These are phyloP conservation scores for Mormyrus proboscirostris DNA, from an alignment of 2,797 vertebrate genomes.

Conservation along the genomic window DNA sequence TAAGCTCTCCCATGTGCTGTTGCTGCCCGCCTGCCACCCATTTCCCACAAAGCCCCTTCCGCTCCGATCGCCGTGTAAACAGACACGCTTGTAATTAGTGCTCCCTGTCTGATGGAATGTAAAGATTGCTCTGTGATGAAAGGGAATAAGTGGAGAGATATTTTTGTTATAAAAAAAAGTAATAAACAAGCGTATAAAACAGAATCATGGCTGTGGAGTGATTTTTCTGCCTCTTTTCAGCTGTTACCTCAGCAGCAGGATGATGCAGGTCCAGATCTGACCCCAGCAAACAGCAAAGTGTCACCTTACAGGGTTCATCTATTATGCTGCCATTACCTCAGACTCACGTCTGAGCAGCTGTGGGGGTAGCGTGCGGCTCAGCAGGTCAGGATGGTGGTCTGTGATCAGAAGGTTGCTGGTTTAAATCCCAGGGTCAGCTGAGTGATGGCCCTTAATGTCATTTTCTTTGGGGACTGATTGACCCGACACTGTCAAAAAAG, in stretches of 20 bases:
- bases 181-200: slow-evolving; percentile 20
- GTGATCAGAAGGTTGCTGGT: not conserved
- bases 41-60: not conserved
- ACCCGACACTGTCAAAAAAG: not conserved
- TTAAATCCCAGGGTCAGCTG: not conserved
- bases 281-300: not conserved
- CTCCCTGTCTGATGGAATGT: slow-evolving; percentile 28
- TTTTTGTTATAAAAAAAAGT: slow-evolving; percentile 29
- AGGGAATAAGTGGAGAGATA: slow-evolving; percentile 26
- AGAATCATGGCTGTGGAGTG: not conserved
- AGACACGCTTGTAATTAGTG: slow-evolving; percentile 17
- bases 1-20: not conserved
- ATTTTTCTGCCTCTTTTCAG: not conserved
- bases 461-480: not conserved
- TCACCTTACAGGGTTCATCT: not conserved
- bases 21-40: not conserved
- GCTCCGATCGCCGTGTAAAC: not conserved
- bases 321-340: not conserved
- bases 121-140: slow-evolving; percentile 31
- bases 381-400: not conserved
- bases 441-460: not conserved
- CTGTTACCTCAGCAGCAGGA: not conserved
- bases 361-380: not conserved
- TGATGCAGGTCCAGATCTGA: not conserved
- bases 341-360: not conserved